Evolutionary conservation across 2,888 invertebrate genomes (phyloP).

Genomic region (Polydrusus tereticollis): DNA sequence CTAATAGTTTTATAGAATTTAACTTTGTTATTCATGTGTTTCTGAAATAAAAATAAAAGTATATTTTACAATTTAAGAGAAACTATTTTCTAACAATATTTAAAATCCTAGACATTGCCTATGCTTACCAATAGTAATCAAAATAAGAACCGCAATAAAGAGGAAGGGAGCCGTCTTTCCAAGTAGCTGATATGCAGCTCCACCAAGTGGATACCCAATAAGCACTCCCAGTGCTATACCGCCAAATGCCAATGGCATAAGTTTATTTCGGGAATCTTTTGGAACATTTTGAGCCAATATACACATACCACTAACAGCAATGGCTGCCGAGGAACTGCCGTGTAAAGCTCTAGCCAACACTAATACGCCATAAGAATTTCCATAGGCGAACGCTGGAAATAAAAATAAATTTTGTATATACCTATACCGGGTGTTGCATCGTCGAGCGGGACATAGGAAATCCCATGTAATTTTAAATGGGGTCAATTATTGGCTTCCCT

Average conservation of each 20-base stretch:
- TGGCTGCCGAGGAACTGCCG: constrained; percentile 84
- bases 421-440: too few species aligned
- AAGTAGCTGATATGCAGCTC: constrained; percentile 80
- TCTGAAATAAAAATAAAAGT: too few species aligned
- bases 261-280: constrained; percentile 72
- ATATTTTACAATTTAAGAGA: too few species aligned
- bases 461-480: too few species aligned
- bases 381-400: constrained; percentile 80
- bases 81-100: too few species aligned
- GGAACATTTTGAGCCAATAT: constrained; percentile 76
- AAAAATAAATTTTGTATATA: neutral
- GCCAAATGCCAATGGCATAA: constrained; percentile 87
- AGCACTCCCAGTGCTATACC: constrained; percentile 86
- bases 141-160: constrained; percentile 74
- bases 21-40: too few species aligned
- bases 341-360: constrained; percentile 83
- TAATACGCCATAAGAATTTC: constrained; percentile 77
- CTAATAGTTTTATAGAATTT: too few species aligned
- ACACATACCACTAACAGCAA: constrained; percentile 86
- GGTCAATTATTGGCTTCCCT: too few species aligned
- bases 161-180: constrained; percentile 83
- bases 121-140: constrained; percentile 68
- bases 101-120: too few species aligned
- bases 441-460: too few species aligned
- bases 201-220: constrained; percentile 85